Conservation (phyloP, 2,113 vertebrate species). For the Parotia lawesii region DNA sequence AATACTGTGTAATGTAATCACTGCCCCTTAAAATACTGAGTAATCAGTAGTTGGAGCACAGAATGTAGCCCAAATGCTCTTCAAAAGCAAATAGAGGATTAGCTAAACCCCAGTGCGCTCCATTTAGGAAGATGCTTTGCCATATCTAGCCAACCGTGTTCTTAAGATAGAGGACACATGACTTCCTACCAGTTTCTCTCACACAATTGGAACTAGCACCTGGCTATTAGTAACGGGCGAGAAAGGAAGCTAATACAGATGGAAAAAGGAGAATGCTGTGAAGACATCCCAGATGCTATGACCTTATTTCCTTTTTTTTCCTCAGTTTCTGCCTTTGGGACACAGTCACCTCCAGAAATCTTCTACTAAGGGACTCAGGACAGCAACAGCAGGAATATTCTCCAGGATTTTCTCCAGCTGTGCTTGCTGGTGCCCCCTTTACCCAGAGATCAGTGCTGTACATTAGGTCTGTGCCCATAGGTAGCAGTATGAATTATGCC, state of each 20-base stretch:
- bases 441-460: background rate
- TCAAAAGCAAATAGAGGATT: background rate
- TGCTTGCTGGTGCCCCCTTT: background rate
- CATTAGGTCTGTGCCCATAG: background rate
- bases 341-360: background rate
- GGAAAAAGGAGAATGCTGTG: background rate
- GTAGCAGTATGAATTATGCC: background rate
- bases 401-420: background rate
- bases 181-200: background rate
- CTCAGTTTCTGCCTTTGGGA: background rate
- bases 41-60: background rate
- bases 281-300: background rate
- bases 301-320: background rate
- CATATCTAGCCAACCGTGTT: background rate
- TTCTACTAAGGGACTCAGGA: background rate
- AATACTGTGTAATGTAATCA: background rate
- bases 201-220: background rate
- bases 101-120: background rate
- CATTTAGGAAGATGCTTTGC: background rate
- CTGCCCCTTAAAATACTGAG: background rate
- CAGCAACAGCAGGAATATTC: background rate
- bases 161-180: background rate
- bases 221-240: background rate
- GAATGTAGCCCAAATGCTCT: background rate
- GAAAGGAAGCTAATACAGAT: background rate